These are phyloP conservation scores for Nycteola revayana DNA, from an alignment of 2,888 invertebrate genomes.

Conservation along the genomic window DNA sequence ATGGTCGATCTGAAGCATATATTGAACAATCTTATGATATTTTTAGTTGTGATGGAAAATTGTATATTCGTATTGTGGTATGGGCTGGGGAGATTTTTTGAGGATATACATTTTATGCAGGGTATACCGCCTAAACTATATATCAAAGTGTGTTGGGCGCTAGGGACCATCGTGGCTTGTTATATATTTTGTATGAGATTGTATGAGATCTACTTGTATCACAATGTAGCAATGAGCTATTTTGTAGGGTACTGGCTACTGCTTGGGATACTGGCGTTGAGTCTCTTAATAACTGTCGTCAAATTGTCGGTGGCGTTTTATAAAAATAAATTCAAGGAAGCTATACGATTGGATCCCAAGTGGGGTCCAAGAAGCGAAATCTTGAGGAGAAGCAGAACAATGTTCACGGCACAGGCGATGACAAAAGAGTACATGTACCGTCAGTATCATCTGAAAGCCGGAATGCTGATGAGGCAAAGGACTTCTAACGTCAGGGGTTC, in stretches of 20 bases:
- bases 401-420: slow-evolving; percentile 77
- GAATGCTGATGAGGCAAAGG: slow-evolving; percentile 55
- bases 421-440: slow-evolving; percentile 77
- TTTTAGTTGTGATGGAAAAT: slow-evolving; percentile 46
- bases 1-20: slow-evolving; percentile 37
- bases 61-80: slow-evolving; percentile 63
- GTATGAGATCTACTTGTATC: slow-evolving; percentile 5
- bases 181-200: slow-evolving; percentile 46
- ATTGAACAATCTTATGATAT: slow-evolving; percentile 35
- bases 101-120: slow-evolving; percentile 75
- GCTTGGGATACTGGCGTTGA: slow-evolving; percentile 11
- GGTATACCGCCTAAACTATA: slow-evolving; percentile 55
- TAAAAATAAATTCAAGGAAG: slow-evolving; percentile 33
- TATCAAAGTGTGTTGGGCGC: slow-evolving; percentile 54
- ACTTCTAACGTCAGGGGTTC: slow-evolving; percentile 43
- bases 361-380: slow-evolving; percentile 66
- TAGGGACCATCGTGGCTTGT: slow-evolving; percentile 34
- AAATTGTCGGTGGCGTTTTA: slow-evolving; percentile 38
- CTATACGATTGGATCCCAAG: slow-evolving; percentile 40
- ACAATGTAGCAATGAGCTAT: slow-evolving; percentile 4
- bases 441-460: slow-evolving; percentile 70
- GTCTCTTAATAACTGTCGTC: slow-evolving; percentile 21
- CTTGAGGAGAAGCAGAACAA: slow-evolving; percentile 63
- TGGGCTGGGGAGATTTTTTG: slow-evolving; percentile 59
- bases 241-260: slow-evolving; percentile 28